These are phyloP conservation scores for Ameiurus melas DNA, from an alignment of 2,113 vertebrate genomes.

Conservation along the genomic window DNA sequence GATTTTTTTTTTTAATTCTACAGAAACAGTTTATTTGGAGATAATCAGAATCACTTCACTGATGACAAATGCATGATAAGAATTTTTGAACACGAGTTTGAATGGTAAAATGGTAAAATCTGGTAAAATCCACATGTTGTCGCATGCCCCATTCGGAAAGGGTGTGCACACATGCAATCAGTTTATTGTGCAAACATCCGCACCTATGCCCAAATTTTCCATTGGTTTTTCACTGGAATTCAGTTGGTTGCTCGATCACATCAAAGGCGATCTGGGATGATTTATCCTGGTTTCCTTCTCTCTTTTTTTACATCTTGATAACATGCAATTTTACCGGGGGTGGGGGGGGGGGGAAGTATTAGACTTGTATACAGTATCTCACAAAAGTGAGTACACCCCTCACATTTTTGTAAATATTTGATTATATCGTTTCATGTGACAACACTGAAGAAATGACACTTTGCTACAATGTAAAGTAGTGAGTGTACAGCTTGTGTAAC, in stretches of 20 bases:
- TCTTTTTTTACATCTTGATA: background rate
- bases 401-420: too few relatives aligned
- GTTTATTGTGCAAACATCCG: background rate
- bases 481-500: too few relatives aligned
- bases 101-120: too few relatives aligned
- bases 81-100: background rate
- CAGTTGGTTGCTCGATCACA: background rate
- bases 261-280: background rate
- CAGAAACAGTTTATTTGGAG: background rate
- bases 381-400: too few relatives aligned
- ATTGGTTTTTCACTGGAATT: background rate
- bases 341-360: too few relatives aligned
- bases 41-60: too few relatives aligned
- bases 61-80: too few relatives aligned
- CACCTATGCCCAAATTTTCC: background rate
- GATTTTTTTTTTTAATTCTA: background rate
- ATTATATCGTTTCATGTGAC: too few relatives aligned
- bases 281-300: background rate
- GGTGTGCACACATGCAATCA: too few relatives aligned
- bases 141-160: background rate
- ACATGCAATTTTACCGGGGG: background rate
- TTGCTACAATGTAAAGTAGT: too few relatives aligned
- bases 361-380: too few relatives aligned
- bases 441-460: too few relatives aligned
- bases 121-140: background rate